Evolutionary conservation across 2,888 invertebrate species (phyloP), one percentile per base, ranked within the genome.

Genomic region (Ariolimax columbianus): DNA sequence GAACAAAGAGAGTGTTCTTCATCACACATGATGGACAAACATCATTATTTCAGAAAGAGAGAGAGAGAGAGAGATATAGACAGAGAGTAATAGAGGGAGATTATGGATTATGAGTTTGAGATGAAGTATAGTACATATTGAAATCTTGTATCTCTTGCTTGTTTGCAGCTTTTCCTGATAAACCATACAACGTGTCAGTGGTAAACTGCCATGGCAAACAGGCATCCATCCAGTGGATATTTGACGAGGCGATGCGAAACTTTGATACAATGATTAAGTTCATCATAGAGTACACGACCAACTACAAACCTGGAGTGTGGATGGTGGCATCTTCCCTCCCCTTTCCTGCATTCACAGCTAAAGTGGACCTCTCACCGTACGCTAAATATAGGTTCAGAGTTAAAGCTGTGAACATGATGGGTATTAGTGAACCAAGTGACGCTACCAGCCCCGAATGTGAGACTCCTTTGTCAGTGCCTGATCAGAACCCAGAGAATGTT

Each of bases 401-500:
- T 66, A 96, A 97, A 77, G 99, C 99, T 0, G 96, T 96, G 94
- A 99, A 99, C 94, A 97, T 97, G 95, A 97, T 99, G 91, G 99
- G 99, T 0, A 96, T 96, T 9, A 98, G 98, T 0, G 93, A 95
- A 30, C 97, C 98, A 0, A 98, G 98, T n/a, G 94, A 95, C 0
- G 97, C 84, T 86, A 92, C 89, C 86, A 43, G 88, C 84, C 90
- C 87, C 77, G 89, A 86, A 63, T 99, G 99, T 94, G 96, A 96
- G 80, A 98, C 99, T 0, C 96, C 96, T 90, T 96, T 97, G 40
- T 97, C 97, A 93, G 96, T 97, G 83, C 99, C 99, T 0, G 96
- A 96, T 94, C 97, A 97, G 94, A 98, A 99, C 95, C 99, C 99
- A 0, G 97, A 97, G 89, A 97, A 97, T 92, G 98, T 99, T 0